phyloP scores from a whole-genome alignment of 1,140 invertebrate species.

The Leptoteleia sp. region DNA sequence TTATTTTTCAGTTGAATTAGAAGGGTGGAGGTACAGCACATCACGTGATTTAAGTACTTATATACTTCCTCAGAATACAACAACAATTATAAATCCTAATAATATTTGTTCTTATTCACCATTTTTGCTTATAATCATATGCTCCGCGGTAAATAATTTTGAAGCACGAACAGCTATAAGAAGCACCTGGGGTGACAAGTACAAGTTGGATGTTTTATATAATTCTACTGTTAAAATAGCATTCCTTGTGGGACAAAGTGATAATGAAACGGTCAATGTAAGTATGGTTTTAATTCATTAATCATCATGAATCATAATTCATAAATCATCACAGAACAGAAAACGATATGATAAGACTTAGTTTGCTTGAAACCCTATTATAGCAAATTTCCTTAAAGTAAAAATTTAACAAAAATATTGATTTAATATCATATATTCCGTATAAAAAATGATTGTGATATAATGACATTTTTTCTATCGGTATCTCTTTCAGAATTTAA shows the following conservation, averaged over 20 bases:
- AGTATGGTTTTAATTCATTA: slow-evolving; percentile 37
- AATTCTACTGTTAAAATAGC: slow-evolving; percentile 79
- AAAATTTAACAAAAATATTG: no score
- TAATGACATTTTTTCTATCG: no score
- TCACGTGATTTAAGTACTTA: slow-evolving; percentile 87
- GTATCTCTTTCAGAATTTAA: slow-evolving; percentile 82
- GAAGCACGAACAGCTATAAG: slow-evolving; percentile 86
- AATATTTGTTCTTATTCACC: slow-evolving; percentile 82
- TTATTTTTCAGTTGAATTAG: slow-evolving; percentile 83
- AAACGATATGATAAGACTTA: no score
- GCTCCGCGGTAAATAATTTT: slow-evolving; percentile 86
- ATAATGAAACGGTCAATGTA: slow-evolving; percentile 82
- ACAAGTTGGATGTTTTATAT: slow-evolving; percentile 80
- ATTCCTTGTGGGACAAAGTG: slow-evolving; percentile 83
- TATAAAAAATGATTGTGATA: no score
- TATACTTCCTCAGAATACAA: slow-evolving; percentile 86
- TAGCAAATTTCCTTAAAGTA: no score
- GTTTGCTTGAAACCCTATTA: no score
- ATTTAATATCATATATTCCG: no score
- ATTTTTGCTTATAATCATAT: slow-evolving; percentile 88
- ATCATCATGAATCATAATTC: background rate
- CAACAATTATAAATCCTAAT: slow-evolving; percentile 84
- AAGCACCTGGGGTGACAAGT: slow-evolving; percentile 89
- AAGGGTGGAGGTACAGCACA: slow-evolving; percentile 87
- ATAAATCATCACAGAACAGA: no score